Evolutionary conservation across 2,797 vertebrate genomes (phyloP), one percentile per base, ranked within the genome.

Genomic region (Linurgus olivaceus): DNA sequence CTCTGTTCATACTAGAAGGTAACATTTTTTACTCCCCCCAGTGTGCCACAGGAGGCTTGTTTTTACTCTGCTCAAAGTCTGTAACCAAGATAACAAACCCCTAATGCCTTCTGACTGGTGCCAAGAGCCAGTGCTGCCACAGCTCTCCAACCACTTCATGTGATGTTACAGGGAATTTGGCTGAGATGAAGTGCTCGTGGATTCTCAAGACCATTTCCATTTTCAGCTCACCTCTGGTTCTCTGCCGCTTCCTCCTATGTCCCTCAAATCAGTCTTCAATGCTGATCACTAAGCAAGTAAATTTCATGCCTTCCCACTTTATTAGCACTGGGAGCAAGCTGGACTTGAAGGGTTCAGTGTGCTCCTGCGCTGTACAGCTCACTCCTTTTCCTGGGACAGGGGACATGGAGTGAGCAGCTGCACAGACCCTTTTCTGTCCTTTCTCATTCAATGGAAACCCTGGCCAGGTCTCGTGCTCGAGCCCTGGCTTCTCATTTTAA

Each of bases 401-500:
- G 51, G 37, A 26, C 15, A 5, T 25, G 25, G 25, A 28, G 25
- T 4, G 2, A 68, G 61, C 44, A 50, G n/a, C 51, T 9, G 2
- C 29, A 19, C 17, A 17, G 68, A 47, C 8, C 8, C 16, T 48
- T 13, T 62, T 78, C 47, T 82, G 16, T 74, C 44, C 19, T 74
- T 73, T 42, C 38, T 17, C 1, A 4, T 62, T 24, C 0, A 0
- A 2, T 4, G 2, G 16, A 24, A 76, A 35, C 28, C 26, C 24
- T 16, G 42, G 5, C 6, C 37, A 59, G 48, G 6, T 35, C 68
- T 48, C 0, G 0, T 4, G 45, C 31, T 84, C 1, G 4, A 68
- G 65, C 26, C 37, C 24, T 47, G 47, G 6, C 10, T 10, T 59
- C 83, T 90, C 21, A 13, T 38, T 77, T 78, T 50, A 61, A 45